Evolutionary conservation across 2,797 vertebrate species (phyloP), one percentile per base, ranked within the genome.

Genomic region (Eleutherodactylus coqui): DNA sequence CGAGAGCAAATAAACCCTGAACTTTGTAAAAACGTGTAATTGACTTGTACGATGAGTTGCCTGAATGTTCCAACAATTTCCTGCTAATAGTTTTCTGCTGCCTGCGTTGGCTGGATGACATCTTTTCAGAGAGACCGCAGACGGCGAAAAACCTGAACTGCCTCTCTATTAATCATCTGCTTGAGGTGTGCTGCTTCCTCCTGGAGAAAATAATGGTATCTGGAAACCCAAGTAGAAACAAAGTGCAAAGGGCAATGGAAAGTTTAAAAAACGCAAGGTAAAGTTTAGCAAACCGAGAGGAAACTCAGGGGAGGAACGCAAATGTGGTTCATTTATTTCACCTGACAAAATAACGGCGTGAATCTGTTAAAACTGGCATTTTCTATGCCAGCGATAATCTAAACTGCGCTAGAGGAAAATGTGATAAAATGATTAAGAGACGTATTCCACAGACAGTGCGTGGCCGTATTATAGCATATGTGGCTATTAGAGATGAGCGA

Each of bases 111-210:
- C 43, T 13, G 29, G 34, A 53, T 84, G 82, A 87, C 82, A 87
- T 84, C 67, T 80, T 67, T 47, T 75, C n/a, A 6, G 76, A 38
- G 76, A 84, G 47, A 67, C 43, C 16, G 27, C 49, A 73, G 67
- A 84, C 75, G 49, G 53, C n/a, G 47, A 72, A 41, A 73, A 80
- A 75, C 67, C 76, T 64, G 19, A 64, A 51, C 69, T 75, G 53
- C 43, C 43, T 80, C n/a, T 67, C 55, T 77, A 87, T 87, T 87
- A 87, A 87, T 84, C 76, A 87, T 81, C 45, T 47, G 76, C 77
- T 87, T 58, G 76, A 75, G 76, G 69, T 84, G 82, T 60, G 55
- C 76, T 67, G 76, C 53, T 79, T 84, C 49, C 27, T 77, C 45
- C 10, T 9, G 67, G 17, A 84, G 38, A 87, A 64, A 84, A 75